Conservation (phyloP, 23 tunicate species). For the Styela clava region DNA sequence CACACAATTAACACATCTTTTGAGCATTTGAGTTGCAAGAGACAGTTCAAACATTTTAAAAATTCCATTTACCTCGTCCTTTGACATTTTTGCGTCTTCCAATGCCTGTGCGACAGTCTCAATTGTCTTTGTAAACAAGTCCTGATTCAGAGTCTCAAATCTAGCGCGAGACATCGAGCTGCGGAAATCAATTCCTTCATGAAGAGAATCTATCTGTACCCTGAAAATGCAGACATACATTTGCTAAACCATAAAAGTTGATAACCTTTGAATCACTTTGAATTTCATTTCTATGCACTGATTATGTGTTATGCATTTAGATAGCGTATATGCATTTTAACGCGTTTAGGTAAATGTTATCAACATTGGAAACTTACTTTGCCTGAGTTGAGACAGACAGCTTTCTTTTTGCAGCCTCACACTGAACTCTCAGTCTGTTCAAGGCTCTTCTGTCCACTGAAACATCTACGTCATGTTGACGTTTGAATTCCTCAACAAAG, state of each 20-base stretch:
- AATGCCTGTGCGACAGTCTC: slow-evolving; percentile 84
- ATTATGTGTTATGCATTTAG: no score
- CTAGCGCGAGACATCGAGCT: slow-evolving; percentile 84
- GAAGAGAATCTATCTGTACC: slow-evolving; percentile 84
- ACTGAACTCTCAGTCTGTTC: slow-evolving; percentile 70
- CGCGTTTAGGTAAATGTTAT: no score
- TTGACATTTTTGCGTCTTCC: slow-evolving; percentile 73
- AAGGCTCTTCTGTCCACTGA: slow-evolving; percentile 67
- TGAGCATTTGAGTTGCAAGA: no score
- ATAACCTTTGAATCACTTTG: no score
- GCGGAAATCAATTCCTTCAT: slow-evolving; percentile 84
- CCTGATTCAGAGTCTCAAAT: slow-evolving; percentile 72
- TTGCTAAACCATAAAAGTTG: no score
- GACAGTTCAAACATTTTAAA: no score
- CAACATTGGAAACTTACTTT: no score
- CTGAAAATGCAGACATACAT: no score
- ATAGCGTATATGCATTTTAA: no score
- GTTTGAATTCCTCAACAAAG: slow-evolving; percentile 67
- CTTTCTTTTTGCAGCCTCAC: slow-evolving; percentile 83
- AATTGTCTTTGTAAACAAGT: slow-evolving; percentile 74
- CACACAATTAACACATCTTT: no score
- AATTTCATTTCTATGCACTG: no score
- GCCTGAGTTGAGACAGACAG: slow-evolving; percentile 81
- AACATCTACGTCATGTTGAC: slow-evolving; percentile 79
- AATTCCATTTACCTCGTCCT: slow-evolving; percentile 54